A percentile compares a stretch with the other conserved stretches of the same genome.
Conservation (phyloP, 92 coral and sea anemone genomes). For the Scolanthus callimorphus region DNA sequence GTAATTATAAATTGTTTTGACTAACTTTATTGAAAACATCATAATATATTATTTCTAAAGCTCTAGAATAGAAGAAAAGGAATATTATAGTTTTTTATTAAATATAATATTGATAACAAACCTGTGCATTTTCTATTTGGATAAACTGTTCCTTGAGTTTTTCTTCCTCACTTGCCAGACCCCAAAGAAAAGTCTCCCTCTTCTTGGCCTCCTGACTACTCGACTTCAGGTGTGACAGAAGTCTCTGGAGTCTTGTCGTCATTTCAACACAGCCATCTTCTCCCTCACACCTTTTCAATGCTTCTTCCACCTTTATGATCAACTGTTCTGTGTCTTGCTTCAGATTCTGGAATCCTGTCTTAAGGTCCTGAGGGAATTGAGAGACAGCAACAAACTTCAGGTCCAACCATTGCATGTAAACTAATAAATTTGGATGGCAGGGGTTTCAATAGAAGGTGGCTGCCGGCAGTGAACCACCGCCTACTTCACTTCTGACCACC, state of each 20-base stretch:
- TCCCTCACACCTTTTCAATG: conserved; percentile 1
- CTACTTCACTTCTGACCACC: no score
- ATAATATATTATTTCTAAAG: no score
- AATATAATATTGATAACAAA: no score
- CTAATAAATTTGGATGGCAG: no score
- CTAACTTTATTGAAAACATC: no score
- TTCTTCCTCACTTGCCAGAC: conserved; percentile 54
- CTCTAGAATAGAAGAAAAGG: no score
- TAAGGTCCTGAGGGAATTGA: conserved; percentile 33
- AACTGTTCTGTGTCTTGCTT: conserved; percentile 26
- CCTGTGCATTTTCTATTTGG: conserved; percentile 77
- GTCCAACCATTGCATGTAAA: neutral
- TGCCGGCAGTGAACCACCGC: no score
- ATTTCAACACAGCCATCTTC: conserved; percentile 34
- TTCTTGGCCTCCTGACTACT: conserved; percentile 55
- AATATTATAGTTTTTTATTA: no score
- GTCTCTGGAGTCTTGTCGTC: conserved; percentile 24
- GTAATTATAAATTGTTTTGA: no score
- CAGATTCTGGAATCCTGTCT: conserved; percentile 30
- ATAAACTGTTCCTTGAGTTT: conserved; percentile 42
- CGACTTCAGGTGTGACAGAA: conserved; percentile 19
- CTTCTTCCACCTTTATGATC: conserved; percentile 7
- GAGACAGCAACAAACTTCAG: neutral
- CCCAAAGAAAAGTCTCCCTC: conserved; percentile 65
- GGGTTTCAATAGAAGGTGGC: neutral